These are phyloP conservation scores for Philopedon plagiatum DNA, from an alignment of 2,888 invertebrate species.

Conservation along the genomic window DNA sequence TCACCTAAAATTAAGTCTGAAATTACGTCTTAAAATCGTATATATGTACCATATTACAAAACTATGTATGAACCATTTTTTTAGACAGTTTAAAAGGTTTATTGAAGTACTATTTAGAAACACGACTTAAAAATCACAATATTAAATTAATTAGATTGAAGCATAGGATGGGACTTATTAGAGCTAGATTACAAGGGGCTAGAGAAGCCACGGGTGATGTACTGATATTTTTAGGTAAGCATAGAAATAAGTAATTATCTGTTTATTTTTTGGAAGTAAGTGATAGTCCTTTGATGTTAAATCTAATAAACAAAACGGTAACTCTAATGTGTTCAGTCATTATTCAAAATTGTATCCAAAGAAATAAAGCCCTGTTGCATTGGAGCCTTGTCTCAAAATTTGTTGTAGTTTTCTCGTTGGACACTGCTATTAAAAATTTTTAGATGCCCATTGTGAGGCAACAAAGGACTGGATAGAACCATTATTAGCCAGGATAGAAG, in stretches of 20 bases:
- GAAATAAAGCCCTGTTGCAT: too few species aligned
- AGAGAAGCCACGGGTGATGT: slow-evolving; percentile 85
- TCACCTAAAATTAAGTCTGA: too few species aligned
- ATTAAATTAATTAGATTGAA: slow-evolving; percentile 83
- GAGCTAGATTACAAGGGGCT: slow-evolving; percentile 92
- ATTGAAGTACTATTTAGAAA: slow-evolving; percentile 84
- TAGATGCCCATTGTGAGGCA: slow-evolving; percentile 94
- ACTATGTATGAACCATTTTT: too few species aligned
- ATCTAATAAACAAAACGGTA: too few species aligned
- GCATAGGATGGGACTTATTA: slow-evolving; percentile 86
- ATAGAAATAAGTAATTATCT: neutral
- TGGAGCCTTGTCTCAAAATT: too few species aligned
- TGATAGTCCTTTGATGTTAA: neutral
- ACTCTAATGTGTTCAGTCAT: too few species aligned
- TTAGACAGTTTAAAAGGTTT: slow-evolving; percentile 80
- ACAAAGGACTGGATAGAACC: slow-evolving; percentile 90
- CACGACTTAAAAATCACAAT: slow-evolving; percentile 77
- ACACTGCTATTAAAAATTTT: too few species aligned
- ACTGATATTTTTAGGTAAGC: slow-evolving; percentile 81
- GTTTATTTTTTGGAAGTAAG: too few species aligned
- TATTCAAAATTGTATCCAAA: too few species aligned
- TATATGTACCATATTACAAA: too few species aligned
- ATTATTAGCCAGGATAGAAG: slow-evolving; percentile 86
- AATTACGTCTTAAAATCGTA: too few species aligned
- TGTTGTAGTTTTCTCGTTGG: too few species aligned